Percentiles rank a stretch among this genome's conserved stretches.
These are phyloP conservation scores for Parazoanthus darwini DNA, from an alignment of 92 coral and sea anemone species.

Conservation along the genomic window DNA sequence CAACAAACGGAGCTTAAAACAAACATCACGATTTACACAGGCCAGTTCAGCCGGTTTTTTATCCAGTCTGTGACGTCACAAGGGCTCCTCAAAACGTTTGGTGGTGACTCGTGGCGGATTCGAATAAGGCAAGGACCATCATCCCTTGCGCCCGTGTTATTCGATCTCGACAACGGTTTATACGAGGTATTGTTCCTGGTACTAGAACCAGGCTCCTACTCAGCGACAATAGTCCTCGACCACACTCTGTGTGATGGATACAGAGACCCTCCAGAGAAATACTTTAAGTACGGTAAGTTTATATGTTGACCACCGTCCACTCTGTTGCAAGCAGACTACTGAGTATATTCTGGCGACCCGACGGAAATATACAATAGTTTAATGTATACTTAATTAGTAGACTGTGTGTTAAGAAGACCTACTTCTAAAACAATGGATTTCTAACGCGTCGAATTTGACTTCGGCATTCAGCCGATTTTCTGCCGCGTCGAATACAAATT, in stretches of 20 bases:
- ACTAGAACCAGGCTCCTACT: conserved; percentile 77
- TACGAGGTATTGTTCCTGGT: conserved; percentile 74
- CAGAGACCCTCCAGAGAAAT: conserved; percentile 79
- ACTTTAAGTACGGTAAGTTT: conserved; percentile 66
- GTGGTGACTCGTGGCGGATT: conserved; percentile 90
- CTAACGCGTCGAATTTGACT: too few relatives aligned
- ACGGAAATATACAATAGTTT: too few relatives aligned
- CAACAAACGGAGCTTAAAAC: background rate
- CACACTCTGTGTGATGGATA: conserved; percentile 83
- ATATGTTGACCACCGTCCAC: too few relatives aligned
- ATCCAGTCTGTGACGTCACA: conserved; percentile 72
- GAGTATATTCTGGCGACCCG: too few relatives aligned
- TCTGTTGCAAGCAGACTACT: too few relatives aligned
- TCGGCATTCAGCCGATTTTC: too few relatives aligned
- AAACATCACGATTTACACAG: conserved; percentile 31
- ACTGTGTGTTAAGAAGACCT: too few relatives aligned
- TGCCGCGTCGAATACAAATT: too few relatives aligned
- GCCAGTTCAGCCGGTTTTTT: conserved; percentile 76
- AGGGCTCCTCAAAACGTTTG: conserved; percentile 59
- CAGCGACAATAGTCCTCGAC: conserved; percentile 63
- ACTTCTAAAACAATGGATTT: too few relatives aligned
- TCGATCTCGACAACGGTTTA: conserved; percentile 75
- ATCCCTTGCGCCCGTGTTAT: conserved; percentile 77
- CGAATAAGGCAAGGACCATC: conserved; percentile 88
- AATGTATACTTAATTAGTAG: too few relatives aligned